Conservation (phyloP, 2,888 invertebrate genomes). For the Drosophila tripunctata region DNA sequence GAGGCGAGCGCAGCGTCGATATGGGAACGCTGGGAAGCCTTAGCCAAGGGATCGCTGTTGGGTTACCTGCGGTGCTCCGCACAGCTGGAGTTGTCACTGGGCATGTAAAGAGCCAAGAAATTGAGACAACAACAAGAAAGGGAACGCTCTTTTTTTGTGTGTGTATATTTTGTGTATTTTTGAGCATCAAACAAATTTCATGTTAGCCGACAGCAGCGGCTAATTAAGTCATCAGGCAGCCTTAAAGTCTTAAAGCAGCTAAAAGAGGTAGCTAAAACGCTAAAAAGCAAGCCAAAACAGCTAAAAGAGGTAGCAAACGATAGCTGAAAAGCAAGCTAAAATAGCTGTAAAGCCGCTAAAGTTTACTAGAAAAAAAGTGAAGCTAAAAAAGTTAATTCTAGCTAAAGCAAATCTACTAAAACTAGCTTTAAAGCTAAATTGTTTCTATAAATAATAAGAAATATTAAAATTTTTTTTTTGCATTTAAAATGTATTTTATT, state of each 20-base stretch:
- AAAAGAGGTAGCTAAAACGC: constrained; percentile 42
- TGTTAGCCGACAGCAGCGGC: constrained; percentile 61
- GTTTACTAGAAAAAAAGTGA: neutral
- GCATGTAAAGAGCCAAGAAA: constrained; percentile 80
- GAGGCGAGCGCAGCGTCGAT: constrained; percentile 38
- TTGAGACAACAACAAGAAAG: constrained; percentile 49
- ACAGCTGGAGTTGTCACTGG: constrained; percentile 84
- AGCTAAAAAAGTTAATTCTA: no score
- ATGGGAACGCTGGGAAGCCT: no score
- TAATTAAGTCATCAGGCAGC: constrained; percentile 81
- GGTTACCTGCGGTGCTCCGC: constrained; percentile 71
- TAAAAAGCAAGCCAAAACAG: neutral
- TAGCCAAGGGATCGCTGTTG: constrained; percentile 37
- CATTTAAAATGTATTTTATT: constrained; percentile 30
- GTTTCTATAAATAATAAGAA: neutral
- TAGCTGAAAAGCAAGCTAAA: constrained; percentile 1
- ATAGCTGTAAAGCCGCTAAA: neutral
- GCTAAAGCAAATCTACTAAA: neutral
- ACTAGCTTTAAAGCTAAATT: neutral
- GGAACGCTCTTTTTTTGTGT: constrained; percentile 11
- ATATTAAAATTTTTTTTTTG: constrained; percentile 6
- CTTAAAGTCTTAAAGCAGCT: constrained; percentile 48
- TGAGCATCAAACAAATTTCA: constrained; percentile 56
- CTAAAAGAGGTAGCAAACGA: neutral
- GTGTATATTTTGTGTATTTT: constrained; percentile 29